Base-by-base conservation (phyloP, 2,797 vertebrate genomes). In the Poeciliopsis gracilis region DNA sequence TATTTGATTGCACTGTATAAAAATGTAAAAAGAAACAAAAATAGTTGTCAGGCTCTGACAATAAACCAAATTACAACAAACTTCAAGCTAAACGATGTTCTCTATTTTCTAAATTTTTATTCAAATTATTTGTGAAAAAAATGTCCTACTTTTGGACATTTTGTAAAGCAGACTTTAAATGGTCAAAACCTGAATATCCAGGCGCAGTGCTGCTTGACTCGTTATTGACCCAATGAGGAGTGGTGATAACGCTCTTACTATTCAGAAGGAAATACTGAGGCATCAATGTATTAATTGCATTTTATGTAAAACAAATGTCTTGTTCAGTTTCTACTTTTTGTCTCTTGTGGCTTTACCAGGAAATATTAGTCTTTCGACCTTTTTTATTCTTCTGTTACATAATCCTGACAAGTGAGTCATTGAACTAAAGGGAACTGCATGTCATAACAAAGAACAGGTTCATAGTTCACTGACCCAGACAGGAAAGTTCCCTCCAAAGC, bases 361-460 rank as follows among this genome's bases (percentile, higher is more conserved):
- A 13, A 30, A 30, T 57, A 30, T 16, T 30, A 16, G n/a, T 7
- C 28, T 25, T 55, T 77, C 61, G 49, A 78, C 33, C 61, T 33
- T 82, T 82, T 87, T 57, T 67, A 75, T 72, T 81, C 71, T 76
- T 87, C 87, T 81, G 79, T 89, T 46, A n/a, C 57, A 57, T 77
- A 61, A 8, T 79, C 75, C 66, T 82, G 80, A 86, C 82, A 87
- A 80, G 81, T 82, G 84, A 90, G 81, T 86, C 79, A 83, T 70
- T 90, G 86, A 90, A 76, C 84, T 69, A 84, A 88, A 87, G 89
- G 57, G 83, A 78, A 41, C 30, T 61, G 67, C n/a, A 25, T 87
- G 85, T 88, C 82, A 92, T 10, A 82, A 92, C 51, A 88, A 72
- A 84, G 78, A 77, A 84, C 79, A 30, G 59, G 73, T 78, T 72